phyloP scores from a whole-genome alignment of 92 coral and sea anemone genomes.

The Epizoanthus ramosus region DNA sequence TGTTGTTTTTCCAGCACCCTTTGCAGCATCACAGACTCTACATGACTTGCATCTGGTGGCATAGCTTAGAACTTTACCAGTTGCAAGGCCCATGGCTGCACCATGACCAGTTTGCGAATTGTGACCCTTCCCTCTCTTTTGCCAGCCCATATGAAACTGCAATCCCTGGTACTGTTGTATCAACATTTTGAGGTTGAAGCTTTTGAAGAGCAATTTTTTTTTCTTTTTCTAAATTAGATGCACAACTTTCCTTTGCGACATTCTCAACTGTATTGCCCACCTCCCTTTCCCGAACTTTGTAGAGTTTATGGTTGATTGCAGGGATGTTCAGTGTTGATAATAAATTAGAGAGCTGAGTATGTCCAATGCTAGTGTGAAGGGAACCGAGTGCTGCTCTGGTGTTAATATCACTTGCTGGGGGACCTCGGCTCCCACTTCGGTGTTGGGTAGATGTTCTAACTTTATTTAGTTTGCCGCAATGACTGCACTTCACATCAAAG shows the following conservation, averaged over 20 bases:
- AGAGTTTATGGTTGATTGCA: slow-evolving; percentile 45
- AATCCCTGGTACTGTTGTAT: not conserved
- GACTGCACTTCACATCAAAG: not conserved
- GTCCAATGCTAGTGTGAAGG: slow-evolving; percentile 67
- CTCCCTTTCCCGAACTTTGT: slow-evolving; percentile 67
- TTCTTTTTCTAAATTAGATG: slow-evolving; percentile 23
- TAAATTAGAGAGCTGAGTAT: slow-evolving; percentile 62
- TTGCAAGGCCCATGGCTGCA: slow-evolving; percentile 58
- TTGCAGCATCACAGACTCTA: slow-evolving; percentile 47
- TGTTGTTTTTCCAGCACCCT: slow-evolving; percentile 20
- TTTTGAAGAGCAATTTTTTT: slow-evolving; percentile 39
- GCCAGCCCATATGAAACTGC: slow-evolving; percentile 78
- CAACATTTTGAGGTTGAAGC: slow-evolving; percentile 49
- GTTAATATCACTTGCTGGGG: slow-evolving; percentile 59
- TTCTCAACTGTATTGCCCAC: slow-evolving; percentile 58
- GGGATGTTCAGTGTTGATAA: slow-evolving; percentile 58
- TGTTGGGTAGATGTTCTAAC: slow-evolving; percentile 63
- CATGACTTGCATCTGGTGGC: slow-evolving; percentile 59
- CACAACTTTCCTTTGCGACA: slow-evolving; percentile 54
- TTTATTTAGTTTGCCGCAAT: slow-evolving; percentile 55
- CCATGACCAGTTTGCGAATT: slow-evolving; percentile 64
- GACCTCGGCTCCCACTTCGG: slow-evolving; percentile 62
- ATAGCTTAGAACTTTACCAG: slow-evolving; percentile 61
- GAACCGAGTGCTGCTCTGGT: slow-evolving; percentile 68
- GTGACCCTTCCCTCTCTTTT: slow-evolving; percentile 64